Percentiles rank a stretch among this genome's conserved stretches.
These are phyloP conservation scores for Anomalospiza imberbis DNA, from an alignment of 2,797 vertebrate genomes.

Conservation along the genomic window DNA sequence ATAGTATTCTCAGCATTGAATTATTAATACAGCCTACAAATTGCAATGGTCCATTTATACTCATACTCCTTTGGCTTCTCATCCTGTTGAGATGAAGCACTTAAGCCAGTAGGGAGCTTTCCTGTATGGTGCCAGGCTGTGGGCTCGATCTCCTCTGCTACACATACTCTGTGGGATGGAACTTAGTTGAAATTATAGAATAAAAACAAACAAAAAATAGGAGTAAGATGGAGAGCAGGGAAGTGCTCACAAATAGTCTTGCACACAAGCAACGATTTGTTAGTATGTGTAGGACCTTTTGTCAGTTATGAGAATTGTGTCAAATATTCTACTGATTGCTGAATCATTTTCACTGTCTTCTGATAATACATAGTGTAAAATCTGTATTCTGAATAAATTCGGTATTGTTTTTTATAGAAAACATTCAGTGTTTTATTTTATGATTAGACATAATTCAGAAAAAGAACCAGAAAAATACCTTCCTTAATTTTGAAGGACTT, in stretches of 20 bases:
- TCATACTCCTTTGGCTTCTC: neutral
- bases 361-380: neutral
- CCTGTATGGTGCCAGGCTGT: neutral
- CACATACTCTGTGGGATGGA: neutral
- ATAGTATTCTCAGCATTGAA: slow-evolving; percentile 5
- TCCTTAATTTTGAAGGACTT: neutral
- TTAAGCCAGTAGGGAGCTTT: neutral
- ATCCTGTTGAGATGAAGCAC: neutral
- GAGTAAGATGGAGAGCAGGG: neutral
- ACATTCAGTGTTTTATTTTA: neutral
- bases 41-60: neutral
- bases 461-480: neutral
- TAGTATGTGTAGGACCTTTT: neutral
- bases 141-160: neutral
- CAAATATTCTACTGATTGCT: neutral
- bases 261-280: neutral
- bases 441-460: neutral
- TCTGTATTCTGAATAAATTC: neutral
- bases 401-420: neutral
- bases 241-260: neutral
- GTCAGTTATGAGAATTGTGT: neutral
- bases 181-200: neutral
- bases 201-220: neutral
- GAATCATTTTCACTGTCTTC: neutral
- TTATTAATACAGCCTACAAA: slow-evolving; percentile 32